Conservation (phyloP, 2,888 invertebrate species). For the Volucella inanis region DNA sequence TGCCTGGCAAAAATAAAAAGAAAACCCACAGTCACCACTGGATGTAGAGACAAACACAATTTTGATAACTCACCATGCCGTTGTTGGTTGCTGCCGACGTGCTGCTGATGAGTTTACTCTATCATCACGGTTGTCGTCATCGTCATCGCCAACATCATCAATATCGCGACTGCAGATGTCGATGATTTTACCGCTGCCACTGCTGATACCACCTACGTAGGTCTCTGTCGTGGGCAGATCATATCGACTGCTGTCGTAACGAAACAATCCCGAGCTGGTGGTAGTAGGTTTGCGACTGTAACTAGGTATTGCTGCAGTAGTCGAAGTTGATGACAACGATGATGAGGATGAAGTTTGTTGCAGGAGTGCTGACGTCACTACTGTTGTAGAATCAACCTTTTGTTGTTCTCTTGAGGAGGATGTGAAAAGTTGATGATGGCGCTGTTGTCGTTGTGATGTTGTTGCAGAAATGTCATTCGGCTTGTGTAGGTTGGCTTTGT, state of each 20-base stretch:
- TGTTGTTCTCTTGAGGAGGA: slow-evolving; percentile 46
- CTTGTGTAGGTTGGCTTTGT: slow-evolving; percentile 61
- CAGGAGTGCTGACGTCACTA: slow-evolving; percentile 35
- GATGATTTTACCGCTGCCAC: slow-evolving; percentile 79
- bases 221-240: slow-evolving; percentile 68
- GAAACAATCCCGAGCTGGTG: slow-evolving; percentile 67
- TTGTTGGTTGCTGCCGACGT: slow-evolving; percentile 65
- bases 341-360: slow-evolving; percentile 62
- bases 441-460: slow-evolving; percentile 39
- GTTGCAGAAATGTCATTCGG: slow-evolving; percentile 27
- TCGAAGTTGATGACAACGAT: slow-evolving; percentile 60
- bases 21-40: slow-evolving; percentile 10
- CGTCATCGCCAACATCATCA: slow-evolving; percentile 81
- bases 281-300: slow-evolving; percentile 44
- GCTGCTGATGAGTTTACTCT: slow-evolving; percentile 76
- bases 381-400: slow-evolving; percentile 14
- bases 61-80: slow-evolving; percentile 63
- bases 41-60: slow-evolving; percentile 5
- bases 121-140: slow-evolving; percentile 67
- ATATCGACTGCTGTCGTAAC: slow-evolving; percentile 65
- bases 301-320: slow-evolving; percentile 37
- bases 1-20: slow-evolving; percentile 57
- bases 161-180: slow-evolving; percentile 78
- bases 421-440: slow-evolving; percentile 53
- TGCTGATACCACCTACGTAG: slow-evolving; percentile 77